phyloP scores from a whole-genome alignment of 2,113 vertebrate genomes.

The Pseudopodoces humilis region DNA sequence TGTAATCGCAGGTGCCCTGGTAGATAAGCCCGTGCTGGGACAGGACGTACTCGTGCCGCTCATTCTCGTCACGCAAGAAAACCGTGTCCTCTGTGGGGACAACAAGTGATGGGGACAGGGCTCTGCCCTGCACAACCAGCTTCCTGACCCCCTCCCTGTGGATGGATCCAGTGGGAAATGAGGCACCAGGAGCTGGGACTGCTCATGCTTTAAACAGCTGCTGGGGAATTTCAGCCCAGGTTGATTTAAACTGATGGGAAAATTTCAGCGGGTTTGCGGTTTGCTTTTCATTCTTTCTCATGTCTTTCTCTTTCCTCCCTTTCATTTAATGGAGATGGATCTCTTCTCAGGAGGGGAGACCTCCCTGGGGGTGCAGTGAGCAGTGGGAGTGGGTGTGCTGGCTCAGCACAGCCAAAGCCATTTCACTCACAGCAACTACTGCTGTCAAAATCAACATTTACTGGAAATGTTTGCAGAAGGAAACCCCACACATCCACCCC shows the following conservation, averaged over 20 bases:
- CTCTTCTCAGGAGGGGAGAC: neutral
- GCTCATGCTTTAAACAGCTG: neutral
- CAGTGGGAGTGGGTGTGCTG: neutral
- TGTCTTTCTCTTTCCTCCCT: neutral
- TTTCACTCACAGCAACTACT: neutral
- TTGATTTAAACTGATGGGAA: neutral
- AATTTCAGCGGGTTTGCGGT: neutral
- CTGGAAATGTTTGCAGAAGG: neutral
- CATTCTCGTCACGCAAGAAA: slow-evolving; percentile 77
- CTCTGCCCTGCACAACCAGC: neutral
- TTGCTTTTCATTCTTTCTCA: neutral
- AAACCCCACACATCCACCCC: neutral
- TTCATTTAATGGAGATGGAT: neutral
- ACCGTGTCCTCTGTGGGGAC: slow-evolving; percentile 80
- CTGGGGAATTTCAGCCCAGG: neutral
- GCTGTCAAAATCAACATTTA: neutral
- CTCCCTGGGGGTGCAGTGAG: neutral
- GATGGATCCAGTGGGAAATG: neutral
- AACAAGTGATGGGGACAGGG: neutral
- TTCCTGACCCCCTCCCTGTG: neutral
- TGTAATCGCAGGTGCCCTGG: slow-evolving; percentile 75
- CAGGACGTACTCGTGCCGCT: slow-evolving; percentile 83
- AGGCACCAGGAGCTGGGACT: neutral
- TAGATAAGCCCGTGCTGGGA: slow-evolving; percentile 89
- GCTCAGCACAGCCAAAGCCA: neutral